Percentiles rank a stretch among this genome's conserved stretches.
These are phyloP conservation scores for Andrena camellia DNA, from an alignment of 2,888 invertebrate genomes.

Conservation along the genomic window DNA sequence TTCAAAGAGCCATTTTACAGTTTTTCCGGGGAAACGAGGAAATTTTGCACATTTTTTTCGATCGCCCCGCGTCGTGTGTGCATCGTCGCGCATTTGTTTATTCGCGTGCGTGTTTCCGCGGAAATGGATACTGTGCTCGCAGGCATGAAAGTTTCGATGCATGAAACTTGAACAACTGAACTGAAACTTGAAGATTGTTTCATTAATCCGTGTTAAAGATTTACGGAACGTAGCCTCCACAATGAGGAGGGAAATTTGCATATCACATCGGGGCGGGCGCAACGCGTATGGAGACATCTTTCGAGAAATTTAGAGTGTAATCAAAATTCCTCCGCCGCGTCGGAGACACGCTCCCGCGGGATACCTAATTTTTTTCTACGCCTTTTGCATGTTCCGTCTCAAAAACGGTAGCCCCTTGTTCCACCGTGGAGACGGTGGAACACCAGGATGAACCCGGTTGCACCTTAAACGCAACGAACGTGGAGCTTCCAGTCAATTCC, in stretches of 20 bases:
- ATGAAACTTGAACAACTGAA: no score
- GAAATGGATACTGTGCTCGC: constrained; percentile 2
- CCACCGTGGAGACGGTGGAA: neutral
- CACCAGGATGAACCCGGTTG: no score
- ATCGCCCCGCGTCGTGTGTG: neutral
- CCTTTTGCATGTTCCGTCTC: neutral
- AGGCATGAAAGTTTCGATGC: neutral
- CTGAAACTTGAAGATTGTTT: no score
- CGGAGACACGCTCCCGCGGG: neutral
- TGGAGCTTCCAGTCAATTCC: no score
- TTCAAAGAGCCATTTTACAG: constrained; percentile 36
- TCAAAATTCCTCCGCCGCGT: constrained; percentile 13
- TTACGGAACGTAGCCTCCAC: no score
- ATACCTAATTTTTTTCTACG: constrained; percentile 21
- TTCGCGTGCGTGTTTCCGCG: neutral
- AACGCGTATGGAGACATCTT: constrained; percentile 14
- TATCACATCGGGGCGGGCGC: neutral
- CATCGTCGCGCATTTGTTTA: constrained; percentile 15
- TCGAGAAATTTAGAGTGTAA: constrained; percentile 23
- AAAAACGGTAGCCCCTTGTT: neutral
- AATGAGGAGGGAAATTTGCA: constrained; percentile 13
- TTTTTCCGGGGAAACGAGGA: constrained; percentile 13
- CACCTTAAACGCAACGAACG: no score
- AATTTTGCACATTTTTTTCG: constrained; percentile 26
- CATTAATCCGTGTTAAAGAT: no score